Conservation (phyloP, 2,888 invertebrate genomes). For the Phortica okadai region DNA sequence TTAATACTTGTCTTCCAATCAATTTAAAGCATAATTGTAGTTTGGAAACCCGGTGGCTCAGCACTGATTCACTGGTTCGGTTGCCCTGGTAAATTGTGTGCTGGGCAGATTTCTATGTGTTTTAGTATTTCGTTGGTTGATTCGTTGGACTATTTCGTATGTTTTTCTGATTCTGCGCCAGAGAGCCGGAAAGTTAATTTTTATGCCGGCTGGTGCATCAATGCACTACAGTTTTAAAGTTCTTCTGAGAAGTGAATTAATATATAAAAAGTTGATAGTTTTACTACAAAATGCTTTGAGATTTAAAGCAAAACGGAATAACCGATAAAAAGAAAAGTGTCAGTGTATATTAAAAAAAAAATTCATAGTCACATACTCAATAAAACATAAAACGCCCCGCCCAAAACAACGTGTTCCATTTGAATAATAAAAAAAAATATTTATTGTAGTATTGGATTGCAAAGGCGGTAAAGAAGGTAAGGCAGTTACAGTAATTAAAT, state of each 20-base stretch:
- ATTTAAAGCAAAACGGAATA: too few relatives aligned
- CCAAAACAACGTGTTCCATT: slow-evolving; percentile 45
- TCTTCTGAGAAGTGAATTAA: not conserved
- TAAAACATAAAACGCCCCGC: slow-evolving; percentile 52
- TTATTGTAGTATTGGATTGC: slow-evolving; percentile 40
- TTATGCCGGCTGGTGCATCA: not conserved
- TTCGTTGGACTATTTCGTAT: not conserved
- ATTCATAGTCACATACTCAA: too few relatives aligned
- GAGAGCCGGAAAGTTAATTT: slow-evolving; percentile 24
- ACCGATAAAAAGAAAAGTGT: too few relatives aligned
- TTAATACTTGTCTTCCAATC: too few relatives aligned
- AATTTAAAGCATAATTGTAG: not conserved
- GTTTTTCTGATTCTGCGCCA: slow-evolving; percentile 28
- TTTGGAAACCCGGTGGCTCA: not conserved
- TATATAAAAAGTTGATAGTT: not conserved
- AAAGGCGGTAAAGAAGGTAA: too few relatives aligned
- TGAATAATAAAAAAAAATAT: slow-evolving; percentile 42
- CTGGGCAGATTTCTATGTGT: not conserved
- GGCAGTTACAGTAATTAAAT: too few relatives aligned
- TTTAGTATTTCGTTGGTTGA: not conserved
- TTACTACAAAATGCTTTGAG: not conserved
- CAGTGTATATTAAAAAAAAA: too few relatives aligned
- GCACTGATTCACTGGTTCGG: not conserved
- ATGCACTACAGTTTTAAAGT: not conserved
- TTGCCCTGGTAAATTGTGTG: not conserved